Evolutionary conservation across 2,888 invertebrate genomes (phyloP).

Genomic region (Azorinus chamasolen): DNA sequence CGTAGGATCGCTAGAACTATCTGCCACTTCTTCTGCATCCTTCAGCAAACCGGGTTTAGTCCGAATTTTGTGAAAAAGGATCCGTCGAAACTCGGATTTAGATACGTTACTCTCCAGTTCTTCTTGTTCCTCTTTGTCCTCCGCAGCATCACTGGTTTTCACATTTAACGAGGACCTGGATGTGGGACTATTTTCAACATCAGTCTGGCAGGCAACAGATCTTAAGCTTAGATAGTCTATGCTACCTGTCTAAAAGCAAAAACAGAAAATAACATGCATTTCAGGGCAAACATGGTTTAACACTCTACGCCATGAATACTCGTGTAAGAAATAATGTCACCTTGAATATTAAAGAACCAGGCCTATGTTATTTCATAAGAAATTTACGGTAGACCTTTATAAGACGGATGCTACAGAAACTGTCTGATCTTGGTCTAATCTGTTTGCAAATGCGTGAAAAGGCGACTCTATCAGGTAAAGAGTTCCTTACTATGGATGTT

Average conservation of each 20-base stretch:
- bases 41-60: background rate
- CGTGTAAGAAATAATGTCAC: no score
- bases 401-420: no score
- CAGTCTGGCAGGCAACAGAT: conserved; percentile 50
- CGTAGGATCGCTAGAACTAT: background rate
- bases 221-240: conserved; percentile 28
- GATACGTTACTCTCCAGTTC: background rate
- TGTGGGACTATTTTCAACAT: background rate
- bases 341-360: no score
- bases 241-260: conserved; percentile 40
- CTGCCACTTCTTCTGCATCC: background rate
- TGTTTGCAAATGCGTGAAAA: no score
- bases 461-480: no score
- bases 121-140: background rate
- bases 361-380: background rate
- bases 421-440: no score
- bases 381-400: no score
- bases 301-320: no score
- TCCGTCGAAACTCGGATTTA: conserved; percentile 19
- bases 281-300: no score
- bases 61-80: conserved; percentile 34
- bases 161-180: background rate
- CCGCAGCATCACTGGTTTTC: background rate
- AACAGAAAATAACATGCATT: background rate
- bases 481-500: no score